Evolutionary conservation across 2,113 vertebrate genomes (phyloP).

Genomic region (Callipepla californica): DNA sequence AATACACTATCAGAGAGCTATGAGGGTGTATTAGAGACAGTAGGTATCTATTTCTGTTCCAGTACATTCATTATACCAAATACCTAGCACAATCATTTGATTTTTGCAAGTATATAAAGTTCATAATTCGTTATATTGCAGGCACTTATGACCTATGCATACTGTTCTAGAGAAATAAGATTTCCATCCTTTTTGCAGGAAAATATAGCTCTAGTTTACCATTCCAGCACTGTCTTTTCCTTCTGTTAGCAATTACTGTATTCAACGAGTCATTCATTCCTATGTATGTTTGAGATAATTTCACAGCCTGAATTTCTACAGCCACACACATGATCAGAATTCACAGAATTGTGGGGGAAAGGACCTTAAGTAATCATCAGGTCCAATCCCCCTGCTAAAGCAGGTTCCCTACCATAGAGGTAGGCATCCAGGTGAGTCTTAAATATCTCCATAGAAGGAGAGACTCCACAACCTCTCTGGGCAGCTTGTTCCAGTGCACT

Average conservation of each 20-base stretch:
- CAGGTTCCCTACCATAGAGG: too few relatives aligned
- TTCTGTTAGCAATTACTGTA: neutral
- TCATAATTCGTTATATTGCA: neutral
- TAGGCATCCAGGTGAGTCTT: too few relatives aligned
- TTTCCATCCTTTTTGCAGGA: neutral
- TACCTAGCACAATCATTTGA: neutral
- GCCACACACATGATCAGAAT: neutral
- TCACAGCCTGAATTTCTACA: neutral
- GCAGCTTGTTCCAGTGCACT: too few relatives aligned
- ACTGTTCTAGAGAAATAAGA: neutral
- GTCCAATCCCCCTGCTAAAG: too few relatives aligned
- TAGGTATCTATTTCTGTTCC: neutral
- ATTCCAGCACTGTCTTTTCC: neutral
- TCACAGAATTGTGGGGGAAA: neutral
- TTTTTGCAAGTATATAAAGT: neutral
- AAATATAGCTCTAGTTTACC: neutral
- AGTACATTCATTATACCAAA: neutral
- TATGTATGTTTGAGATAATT: neutral
- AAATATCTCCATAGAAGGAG: too few relatives aligned
- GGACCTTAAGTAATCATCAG: too few relatives aligned
- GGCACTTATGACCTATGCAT: neutral
- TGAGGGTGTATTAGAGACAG: neutral
- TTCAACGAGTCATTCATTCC: neutral
- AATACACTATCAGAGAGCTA: neutral
- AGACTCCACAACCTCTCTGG: too few relatives aligned